Evolutionary conservation across 2,888 invertebrate species (phyloP), one percentile per base, ranked within the genome.

Genomic region (Plagiodera versicolora): DNA sequence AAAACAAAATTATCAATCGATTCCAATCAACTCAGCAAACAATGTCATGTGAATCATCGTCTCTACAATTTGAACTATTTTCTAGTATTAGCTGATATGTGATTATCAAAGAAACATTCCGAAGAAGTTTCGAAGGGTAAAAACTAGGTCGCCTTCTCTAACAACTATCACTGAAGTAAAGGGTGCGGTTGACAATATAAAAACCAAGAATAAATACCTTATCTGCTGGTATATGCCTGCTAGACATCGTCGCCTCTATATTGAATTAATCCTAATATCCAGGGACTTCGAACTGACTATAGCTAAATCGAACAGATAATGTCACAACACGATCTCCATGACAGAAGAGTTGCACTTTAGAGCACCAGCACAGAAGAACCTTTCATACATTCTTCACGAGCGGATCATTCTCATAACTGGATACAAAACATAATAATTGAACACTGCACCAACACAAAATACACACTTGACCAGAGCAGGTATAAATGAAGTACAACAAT

Each of bases 151-250:
- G 76, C 72, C 72, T 70, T 72, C 72, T 72, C 69, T n/a, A 68
- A 70, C 61, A 68, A 69, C 39, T 28, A 53, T 44, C 39, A 44
- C 67, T 65, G 66, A 39, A 67, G 71, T 66, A 69, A 74, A 76
- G 77, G 77, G 78, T 76, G 77, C 77, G 78, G 77, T 87, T 87
- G 79, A 48, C 81, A 71, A 69, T 67, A 70, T 47, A 45, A 44
- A 60, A 1, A 54, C 84, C 82, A 59, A 58, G 60, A 52, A 59
- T 58, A 64, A 55, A 57, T 82, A 90, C 91, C 90, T 91, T 91
- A 85, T 91, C 90, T 82, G 90, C 88, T 81, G 91, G 90, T 83
- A 90, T 88, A 83, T 89, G 89, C 84, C 90, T 89, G 80, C 87
- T 86, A 83, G 89, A 88, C 89, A 89, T 89, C 82, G 83, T 84